Conservation (phyloP, 2,888 invertebrate genomes). For the Fragum whitleyi region DNA sequence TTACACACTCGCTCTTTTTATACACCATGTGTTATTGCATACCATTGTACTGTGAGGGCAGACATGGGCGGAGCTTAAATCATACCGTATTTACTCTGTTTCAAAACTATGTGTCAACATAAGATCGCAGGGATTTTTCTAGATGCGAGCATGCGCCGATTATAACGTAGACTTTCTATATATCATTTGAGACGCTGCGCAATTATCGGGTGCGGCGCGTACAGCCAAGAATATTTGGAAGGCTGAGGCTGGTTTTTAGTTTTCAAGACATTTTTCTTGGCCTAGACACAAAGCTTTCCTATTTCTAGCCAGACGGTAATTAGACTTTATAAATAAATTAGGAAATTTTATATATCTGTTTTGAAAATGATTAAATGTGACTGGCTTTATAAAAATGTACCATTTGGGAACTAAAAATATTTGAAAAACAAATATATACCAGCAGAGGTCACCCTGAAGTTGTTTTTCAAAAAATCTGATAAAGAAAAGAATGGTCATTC, state of each 20-base stretch:
- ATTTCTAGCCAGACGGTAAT: not conserved
- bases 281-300: not conserved
- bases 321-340: not conserved
- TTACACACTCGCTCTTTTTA: constrained; percentile 14
- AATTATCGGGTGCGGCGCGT: constrained; percentile 8
- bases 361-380: too few species aligned
- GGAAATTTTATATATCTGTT: not conserved
- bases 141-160: not conserved
- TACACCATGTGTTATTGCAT: constrained; percentile 21
- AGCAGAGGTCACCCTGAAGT: too few species aligned
- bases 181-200: constrained; percentile 2
- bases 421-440: too few species aligned
- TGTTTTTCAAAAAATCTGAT: too few species aligned
- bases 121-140: not conserved
- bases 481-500: too few species aligned
- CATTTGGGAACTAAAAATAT: too few species aligned
- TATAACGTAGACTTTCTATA: not conserved
- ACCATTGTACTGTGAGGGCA: constrained; percentile 44
- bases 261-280: constrained; percentile 1
- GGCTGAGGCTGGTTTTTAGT: not conserved
- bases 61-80: constrained; percentile 50
- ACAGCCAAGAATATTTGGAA: not conserved
- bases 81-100: constrained; percentile 40
- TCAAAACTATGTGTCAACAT: constrained; percentile 8
- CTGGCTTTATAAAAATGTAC: too few species aligned